Base-by-base conservation (phyloP, 2,113 vertebrate genomes). In the Okapia johnstoni region DNA sequence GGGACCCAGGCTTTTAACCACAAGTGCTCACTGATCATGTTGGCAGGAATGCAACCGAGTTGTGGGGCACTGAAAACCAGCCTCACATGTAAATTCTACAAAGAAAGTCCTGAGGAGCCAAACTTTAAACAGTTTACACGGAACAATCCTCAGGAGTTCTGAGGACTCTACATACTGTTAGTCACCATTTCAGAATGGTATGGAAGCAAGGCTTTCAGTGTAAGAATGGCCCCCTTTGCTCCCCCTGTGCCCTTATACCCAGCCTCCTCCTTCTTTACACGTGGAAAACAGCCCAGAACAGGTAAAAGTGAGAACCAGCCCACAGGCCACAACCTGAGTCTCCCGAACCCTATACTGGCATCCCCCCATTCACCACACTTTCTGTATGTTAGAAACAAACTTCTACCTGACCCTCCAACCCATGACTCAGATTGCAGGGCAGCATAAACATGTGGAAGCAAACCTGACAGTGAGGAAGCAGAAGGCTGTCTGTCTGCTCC, bases 21-120 rank as follows among this genome's bases (percentile, higher is more conserved):
- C 16, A 96, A 87, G 55, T 61, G 97, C 43, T 90, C 70, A 84
- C 33, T 80, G 57, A 70, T 60, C 52, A 81, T 54, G 23, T 2
- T 77, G 46, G 11, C 17, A 90, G 26, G 77, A 94, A 86, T 1
- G 11, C 46, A 95, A 84, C n/a, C 63, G 94, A 85, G 58, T 36
- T 88, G 17, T 23, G 54, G 5, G 43, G 88, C 40, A 58, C 26
- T 95, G 88, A 96, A 90, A 95, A 92, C 85, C 84, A 98, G 84
- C 8, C 36, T 17, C 52, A 60, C 10, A 23, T 66, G 88, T 94
- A 94, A 87, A 96, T 40, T 40, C 40, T 55, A 81, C 61, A 95
- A 73, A 90, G 11, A 81, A 94, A 93, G 73, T 73, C 54, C 76
- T 80, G 87, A 84, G 21, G 13, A 92, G 54, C 50, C 66, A 63